Conservation (phyloP, 1,140 invertebrate species). For the Mactra quadrangularis region DNA sequence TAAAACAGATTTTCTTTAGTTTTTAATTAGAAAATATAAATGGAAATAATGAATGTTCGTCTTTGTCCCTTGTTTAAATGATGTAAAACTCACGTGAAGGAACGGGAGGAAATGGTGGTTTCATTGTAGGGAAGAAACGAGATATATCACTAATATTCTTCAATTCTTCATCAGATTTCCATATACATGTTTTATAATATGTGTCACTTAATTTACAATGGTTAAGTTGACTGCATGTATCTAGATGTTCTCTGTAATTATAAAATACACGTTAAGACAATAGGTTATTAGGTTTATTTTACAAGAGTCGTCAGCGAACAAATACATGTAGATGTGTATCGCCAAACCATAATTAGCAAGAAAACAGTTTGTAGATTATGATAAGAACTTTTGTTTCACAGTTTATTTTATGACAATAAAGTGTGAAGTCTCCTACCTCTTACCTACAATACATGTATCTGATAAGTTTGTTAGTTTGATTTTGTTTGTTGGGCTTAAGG, state of each 20-base stretch:
- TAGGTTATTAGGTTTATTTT: neutral
- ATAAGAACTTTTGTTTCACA: neutral
- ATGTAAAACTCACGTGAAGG: neutral
- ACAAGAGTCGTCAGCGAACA: neutral
- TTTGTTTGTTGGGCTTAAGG: too few species aligned
- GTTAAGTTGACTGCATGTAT: conserved; percentile 25
- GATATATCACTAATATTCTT: conserved; percentile 8
- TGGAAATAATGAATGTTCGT: too few species aligned
- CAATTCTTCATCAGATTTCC: conserved; percentile 19
- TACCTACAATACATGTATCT: too few species aligned
- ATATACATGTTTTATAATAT: conserved; percentile 15
- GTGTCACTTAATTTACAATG: conserved; percentile 15
- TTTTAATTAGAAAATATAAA: too few species aligned
- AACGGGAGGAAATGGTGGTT: neutral
- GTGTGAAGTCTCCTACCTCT: too few species aligned
- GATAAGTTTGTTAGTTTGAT: too few species aligned
- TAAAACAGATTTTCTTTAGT: too few species aligned
- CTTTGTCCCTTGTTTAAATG: too few species aligned
- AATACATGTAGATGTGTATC: neutral
- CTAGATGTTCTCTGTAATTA: conserved; percentile 39
- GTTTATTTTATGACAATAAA: neutral
- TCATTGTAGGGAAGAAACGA: conserved; percentile 4
- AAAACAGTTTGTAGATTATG: neutral
- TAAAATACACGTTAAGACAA: neutral
- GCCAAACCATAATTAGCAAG: neutral